phyloP scores from a whole-genome alignment of 2,113 vertebrate species.

The Ascaphus truei region DNA sequence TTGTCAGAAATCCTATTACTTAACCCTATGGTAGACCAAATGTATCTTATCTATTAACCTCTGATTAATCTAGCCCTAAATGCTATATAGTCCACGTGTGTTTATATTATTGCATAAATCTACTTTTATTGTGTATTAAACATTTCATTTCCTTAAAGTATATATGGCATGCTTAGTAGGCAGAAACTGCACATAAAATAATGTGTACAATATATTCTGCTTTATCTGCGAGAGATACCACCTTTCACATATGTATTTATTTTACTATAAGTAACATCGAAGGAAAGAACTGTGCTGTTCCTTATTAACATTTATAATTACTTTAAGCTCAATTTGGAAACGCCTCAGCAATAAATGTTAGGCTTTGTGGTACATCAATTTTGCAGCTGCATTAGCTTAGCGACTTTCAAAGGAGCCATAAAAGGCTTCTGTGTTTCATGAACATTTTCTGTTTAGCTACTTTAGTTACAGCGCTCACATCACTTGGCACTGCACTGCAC shows the following conservation, averaged over 20 bases:
- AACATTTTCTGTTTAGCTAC: constrained; percentile 50
- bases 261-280: neutral
- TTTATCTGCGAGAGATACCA: constrained; percentile 31
- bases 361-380: constrained; percentile 42
- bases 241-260: neutral
- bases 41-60: too few relatives aligned
- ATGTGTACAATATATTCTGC: constrained; percentile 61
- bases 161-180: neutral
- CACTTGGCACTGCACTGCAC: constrained; percentile 33
- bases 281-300: neutral
- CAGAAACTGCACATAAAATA: constrained; percentile 53
- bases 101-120: constrained; percentile 61
- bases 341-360: constrained; percentile 10
- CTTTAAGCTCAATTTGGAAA: constrained; percentile 10
- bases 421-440: constrained; percentile 10
- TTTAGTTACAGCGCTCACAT: constrained; percentile 41
- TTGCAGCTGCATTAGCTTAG: constrained; percentile 40
- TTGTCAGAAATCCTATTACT: too few relatives aligned
- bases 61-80: too few relatives aligned
- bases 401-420: constrained; percentile 35
- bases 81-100: constrained; percentile 61
- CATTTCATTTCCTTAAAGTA: too few relatives aligned
- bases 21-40: too few relatives aligned
- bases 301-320: constrained; percentile 27
- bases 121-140: constrained; percentile 62